A percentile compares a stretch with the other conserved stretches of the same genome.
Conservation (phyloP, 2,797 vertebrate genomes). For the Myiotriccus ornatus region DNA sequence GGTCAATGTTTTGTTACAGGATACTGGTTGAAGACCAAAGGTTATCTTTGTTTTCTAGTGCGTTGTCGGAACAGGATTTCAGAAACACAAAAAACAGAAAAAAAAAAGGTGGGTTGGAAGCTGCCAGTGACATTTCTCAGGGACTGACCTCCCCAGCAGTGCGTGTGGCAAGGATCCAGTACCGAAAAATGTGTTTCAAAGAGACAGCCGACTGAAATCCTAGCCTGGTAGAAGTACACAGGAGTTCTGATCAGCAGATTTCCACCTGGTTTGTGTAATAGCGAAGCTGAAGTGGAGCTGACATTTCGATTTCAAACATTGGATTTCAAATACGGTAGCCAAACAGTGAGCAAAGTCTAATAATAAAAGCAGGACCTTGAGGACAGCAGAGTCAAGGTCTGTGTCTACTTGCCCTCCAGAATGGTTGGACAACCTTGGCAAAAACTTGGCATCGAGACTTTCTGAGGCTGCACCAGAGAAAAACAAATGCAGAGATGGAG, state of each 20-base stretch:
- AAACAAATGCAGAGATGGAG: neutral
- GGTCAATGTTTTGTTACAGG: neutral
- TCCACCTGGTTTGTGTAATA: neutral
- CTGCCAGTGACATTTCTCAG: slow-evolving; percentile 11
- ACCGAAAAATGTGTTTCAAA: neutral
- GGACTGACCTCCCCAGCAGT: neutral
- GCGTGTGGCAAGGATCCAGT: neutral
- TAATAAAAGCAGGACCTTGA: slow-evolving; percentile 32
- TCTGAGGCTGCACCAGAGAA: neutral
- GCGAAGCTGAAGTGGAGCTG: neutral
- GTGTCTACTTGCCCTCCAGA: neutral
- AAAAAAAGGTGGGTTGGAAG: neutral
- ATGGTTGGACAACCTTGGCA: slow-evolving; percentile 1
- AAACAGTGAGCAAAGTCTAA: neutral
- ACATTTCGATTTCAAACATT: neutral
- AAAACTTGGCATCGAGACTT: neutral
- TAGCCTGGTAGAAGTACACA: neutral
- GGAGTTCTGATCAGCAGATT: slow-evolving; percentile 44
- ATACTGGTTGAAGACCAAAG: neutral
- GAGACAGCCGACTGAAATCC: slow-evolving; percentile 24
- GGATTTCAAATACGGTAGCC: neutral
- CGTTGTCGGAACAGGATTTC: neutral
- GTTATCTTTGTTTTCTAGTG: neutral
- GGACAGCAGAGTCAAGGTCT: neutral
- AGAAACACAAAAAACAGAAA: neutral